Evolutionary conservation across 2,797 vertebrate species (phyloP), one percentile per base, ranked within the genome.

Genomic region (Nothura maculosa): DNA sequence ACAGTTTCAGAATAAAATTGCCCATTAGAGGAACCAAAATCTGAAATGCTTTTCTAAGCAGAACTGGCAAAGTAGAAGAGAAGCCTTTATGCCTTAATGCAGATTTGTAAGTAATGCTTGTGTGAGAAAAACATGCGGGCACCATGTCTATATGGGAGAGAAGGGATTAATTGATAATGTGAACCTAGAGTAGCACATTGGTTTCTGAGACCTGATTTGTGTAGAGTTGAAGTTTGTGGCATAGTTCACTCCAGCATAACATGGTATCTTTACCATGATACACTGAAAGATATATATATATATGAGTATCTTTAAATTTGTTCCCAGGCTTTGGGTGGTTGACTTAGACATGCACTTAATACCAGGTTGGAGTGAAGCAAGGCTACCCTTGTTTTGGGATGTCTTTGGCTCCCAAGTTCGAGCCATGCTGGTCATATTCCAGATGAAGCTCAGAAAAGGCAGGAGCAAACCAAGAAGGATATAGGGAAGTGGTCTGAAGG

Each of bases 1-100:
- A 14, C 28, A 30, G 50, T 47, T 52, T 61, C 28, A 22, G 43
- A 61, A 55, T 40, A 24, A 32, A 32, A 47, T 42, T 24, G 8
- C 15, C 24, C 8, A 6, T 0, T 4, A 3, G 3, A 60, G 66
- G 70, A 43, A 34, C 10, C 1, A 1, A 27, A 57, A 21, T 27
- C 45, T 6, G 27, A 2, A 21, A 19, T 68, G 45, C 24, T 24
- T 50, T 52, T 50, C 45, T 50, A 28, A 36, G 45, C 32, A 69
- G 45, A 69, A 38, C 13, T 50, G n/a, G 34, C 36, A 28, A 27
- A 38, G 48, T 38, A 18, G 17, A 69, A 38, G 6, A 38, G 34
- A 12, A 52, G 36, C 47, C 22, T 50, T 25, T 18, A 21, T 27
- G 45, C 48, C 25, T 25, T 36, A 25, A 60, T 52, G 25, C 34